Percentiles rank a stretch among this genome's conserved stretches.
These are phyloP conservation scores for Drosophila mojavensis DNA, from an alignment of 1,140 invertebrate genomes.

Conservation along the genomic window DNA sequence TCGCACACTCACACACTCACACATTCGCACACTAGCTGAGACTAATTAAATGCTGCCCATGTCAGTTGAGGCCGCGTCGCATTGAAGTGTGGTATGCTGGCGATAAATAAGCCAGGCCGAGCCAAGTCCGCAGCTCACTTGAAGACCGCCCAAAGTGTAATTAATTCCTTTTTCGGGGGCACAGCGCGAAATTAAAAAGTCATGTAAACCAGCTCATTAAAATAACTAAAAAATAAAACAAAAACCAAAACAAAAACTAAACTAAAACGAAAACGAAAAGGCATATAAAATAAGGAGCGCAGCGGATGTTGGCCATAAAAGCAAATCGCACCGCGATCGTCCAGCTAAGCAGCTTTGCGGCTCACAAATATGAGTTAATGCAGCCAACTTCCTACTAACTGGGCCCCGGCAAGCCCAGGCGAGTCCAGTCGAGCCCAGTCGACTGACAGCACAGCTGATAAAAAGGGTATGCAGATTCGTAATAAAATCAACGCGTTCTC, in stretches of 20 bases:
- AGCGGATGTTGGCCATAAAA: conserved; percentile 26
- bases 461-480: conserved; percentile 7
- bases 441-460: conserved; percentile 34
- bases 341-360: conserved; percentile 64
- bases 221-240: conserved; percentile 67
- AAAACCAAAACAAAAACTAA: background rate
- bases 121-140: conserved; percentile 22
- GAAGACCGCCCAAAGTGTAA: conserved; percentile 82
- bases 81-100: conserved; percentile 78
- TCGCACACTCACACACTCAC: no score
- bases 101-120: conserved; percentile 70
- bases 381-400: background rate
- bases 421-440: no score
- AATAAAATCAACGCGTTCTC: conserved; percentile 79
- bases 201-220: conserved; percentile 84
- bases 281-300: background rate
- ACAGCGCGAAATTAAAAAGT: conserved; percentile 84
- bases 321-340: conserved; percentile 45
- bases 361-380: conserved; percentile 64
- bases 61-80: conserved; percentile 68
- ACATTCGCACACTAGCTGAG: conserved; percentile 21
- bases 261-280: background rate
- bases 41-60: conserved; percentile 81
- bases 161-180: conserved; percentile 81
- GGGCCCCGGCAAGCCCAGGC: no score